Conservation (phyloP, 1,140 invertebrate genomes). For the Phortica variegata region DNA sequence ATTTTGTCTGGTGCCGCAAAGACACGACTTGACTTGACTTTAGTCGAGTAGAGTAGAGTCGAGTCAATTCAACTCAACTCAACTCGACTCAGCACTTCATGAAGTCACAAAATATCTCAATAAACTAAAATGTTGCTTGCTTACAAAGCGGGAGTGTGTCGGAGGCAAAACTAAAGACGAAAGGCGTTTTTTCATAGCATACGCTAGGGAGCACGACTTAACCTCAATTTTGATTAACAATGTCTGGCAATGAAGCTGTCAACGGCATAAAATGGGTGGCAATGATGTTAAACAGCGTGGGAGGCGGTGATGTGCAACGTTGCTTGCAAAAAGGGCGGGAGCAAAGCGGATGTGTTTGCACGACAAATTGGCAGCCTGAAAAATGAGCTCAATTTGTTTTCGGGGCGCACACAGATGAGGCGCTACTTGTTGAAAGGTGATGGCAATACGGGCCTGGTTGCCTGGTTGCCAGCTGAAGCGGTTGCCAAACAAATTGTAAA, state of each 20-base stretch:
- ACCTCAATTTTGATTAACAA: constrained; percentile 54
- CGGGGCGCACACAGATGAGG: constrained; percentile 16
- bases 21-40: too few relatives aligned
- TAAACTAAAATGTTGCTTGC: constrained; percentile 32
- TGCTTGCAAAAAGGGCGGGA: neutral
- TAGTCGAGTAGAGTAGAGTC: too few relatives aligned
- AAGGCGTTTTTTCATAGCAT: too few relatives aligned
- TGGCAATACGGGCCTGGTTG: too few relatives aligned
- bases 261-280: too few relatives aligned
- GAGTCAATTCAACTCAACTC: too few relatives aligned
- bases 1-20: neutral
- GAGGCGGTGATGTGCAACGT: neutral
- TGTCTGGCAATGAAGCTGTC: constrained; percentile 49
- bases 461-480: constrained; percentile 19
- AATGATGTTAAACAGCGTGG: neutral
- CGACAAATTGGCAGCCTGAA: constrained; percentile 29
- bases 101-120: constrained; percentile 41
- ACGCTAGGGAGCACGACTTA: constrained; percentile 38
- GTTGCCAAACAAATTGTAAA: constrained; percentile 18
- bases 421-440: too few relatives aligned
- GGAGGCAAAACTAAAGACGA: constrained; percentile 9
- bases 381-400: constrained; percentile 47
- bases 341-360: neutral
- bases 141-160: too few relatives aligned
- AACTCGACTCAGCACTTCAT: too few relatives aligned